Evolutionary conservation across 2,888 invertebrate species (phyloP), one percentile per base, ranked within the genome.

Genomic region (Troides oblongomaculatus): DNA sequence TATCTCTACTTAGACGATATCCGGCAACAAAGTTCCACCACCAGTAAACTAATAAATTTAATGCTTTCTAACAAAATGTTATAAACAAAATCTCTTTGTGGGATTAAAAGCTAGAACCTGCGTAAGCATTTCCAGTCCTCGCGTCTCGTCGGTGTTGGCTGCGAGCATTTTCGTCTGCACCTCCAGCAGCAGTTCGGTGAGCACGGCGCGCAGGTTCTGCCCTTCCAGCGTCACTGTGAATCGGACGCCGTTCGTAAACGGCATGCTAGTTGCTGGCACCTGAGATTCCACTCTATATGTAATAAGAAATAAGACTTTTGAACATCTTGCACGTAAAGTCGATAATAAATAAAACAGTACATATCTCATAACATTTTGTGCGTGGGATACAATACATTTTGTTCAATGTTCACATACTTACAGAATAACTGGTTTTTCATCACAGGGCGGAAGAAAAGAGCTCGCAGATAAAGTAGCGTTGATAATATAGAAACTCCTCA

Each of bases 61-160:
- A 14, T 46, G 12, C 14, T 39, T 39, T 39, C 7, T 0, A 14
- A 46, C 12, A 46, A 46, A 46, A 14, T 46, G 46, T 46, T 12
- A 14, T 46, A 14, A 14, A 14, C 46, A 14, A 2, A 53, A n/a
- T 53, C 18, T 5, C 6, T n/a, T 7, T 53, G 6, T 7, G 7
- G 53, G 53, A 53, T 7, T 53, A 18, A 1, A 53, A 53, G n/a
- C n/a, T 7, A 53, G 53, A 58, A 92, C 89, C 92, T 93, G 90
- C 85, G 90, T 86, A 72, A 89, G 85, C 92, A 86, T 77, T 80
- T 94, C 93, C 60, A 97, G 93, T 72, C 96, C 95, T 77, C 96
- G 95, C 0, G 96, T 97, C 79, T 98, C 97, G 78, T 97, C 97
- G 74, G 96, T 96, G 72, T 94, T 94, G 66, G 94, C 93, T 10